A percentile compares a stretch with the other conserved stretches of the same genome.
phyloP scores from a whole-genome alignment of 2,113 vertebrate genomes.

The Tetrax tetrax region DNA sequence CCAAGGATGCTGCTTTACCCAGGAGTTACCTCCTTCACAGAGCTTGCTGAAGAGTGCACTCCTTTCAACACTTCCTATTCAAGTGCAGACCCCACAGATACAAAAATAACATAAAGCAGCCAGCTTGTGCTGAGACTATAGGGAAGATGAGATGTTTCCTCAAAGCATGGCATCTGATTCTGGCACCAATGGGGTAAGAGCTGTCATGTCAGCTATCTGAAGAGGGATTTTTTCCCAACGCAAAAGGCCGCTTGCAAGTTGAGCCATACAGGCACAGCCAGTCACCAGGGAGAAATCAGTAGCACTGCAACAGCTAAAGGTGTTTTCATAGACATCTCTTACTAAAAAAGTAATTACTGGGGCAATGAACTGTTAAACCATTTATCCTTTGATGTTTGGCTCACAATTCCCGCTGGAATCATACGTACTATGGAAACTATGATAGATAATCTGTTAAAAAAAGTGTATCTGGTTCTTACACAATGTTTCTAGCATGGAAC shows the following conservation, averaged over 20 bases:
- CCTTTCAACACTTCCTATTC: background rate
- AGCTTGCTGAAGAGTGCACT: background rate
- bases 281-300: background rate
- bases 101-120: background rate
- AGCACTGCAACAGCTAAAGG: background rate
- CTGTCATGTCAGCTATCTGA: background rate
- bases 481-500: background rate
- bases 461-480: background rate
- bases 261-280: background rate
- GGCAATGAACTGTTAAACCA: background rate
- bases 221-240: background rate
- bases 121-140: background rate
- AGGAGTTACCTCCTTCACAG: background rate
- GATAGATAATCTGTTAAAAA: slow-evolving; percentile 8
- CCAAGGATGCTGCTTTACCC: background rate
- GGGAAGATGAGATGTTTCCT: background rate
- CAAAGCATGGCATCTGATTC: background rate
- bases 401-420: background rate
- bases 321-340: background rate
- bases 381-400: background rate
- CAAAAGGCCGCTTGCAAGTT: background rate
- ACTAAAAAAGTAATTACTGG: background rate
- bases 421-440: background rate
- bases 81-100: background rate
- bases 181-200: background rate